These are phyloP conservation scores for Numenius arquata DNA, from an alignment of 2,113 vertebrate genomes.

Conservation along the genomic window DNA sequence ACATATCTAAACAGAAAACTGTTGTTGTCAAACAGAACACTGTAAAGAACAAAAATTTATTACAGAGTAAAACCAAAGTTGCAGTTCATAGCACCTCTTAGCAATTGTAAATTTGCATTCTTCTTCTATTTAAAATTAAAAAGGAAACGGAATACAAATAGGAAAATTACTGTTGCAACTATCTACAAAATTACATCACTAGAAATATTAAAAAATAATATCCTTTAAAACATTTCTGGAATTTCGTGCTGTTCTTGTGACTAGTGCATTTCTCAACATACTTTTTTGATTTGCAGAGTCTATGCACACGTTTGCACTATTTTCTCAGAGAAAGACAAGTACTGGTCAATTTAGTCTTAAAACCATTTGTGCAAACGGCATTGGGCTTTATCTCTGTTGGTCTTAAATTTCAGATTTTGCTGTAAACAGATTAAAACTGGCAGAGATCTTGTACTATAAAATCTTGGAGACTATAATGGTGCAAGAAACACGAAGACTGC, in stretches of 20 bases:
- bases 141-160: background rate
- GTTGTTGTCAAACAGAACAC: background rate
- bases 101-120: background rate
- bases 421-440: conserved; percentile 90
- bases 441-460: conserved; percentile 97
- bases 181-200: background rate
- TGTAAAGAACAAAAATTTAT: background rate
- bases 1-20: background rate
- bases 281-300: background rate
- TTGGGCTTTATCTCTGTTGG: background rate
- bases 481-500: conserved; percentile 87
- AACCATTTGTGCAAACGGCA: fast-evolving
- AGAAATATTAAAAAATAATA: background rate
- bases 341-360: background rate
- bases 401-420: conserved; percentile 88
- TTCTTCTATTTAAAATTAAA: background rate
- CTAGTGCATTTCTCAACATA: background rate
- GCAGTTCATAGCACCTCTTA: background rate
- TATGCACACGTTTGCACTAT: fast-evolving
- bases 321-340: background rate
- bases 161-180: background rate
- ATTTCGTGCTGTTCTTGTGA: background rate
- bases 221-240: background rate
- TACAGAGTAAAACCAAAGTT: background rate
- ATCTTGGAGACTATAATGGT: conserved; percentile 91